A percentile compares a stretch with the other conserved stretches of the same genome.
phyloP scores from a whole-genome alignment of 2,888 invertebrate species.

The Corbicula japonica region DNA sequence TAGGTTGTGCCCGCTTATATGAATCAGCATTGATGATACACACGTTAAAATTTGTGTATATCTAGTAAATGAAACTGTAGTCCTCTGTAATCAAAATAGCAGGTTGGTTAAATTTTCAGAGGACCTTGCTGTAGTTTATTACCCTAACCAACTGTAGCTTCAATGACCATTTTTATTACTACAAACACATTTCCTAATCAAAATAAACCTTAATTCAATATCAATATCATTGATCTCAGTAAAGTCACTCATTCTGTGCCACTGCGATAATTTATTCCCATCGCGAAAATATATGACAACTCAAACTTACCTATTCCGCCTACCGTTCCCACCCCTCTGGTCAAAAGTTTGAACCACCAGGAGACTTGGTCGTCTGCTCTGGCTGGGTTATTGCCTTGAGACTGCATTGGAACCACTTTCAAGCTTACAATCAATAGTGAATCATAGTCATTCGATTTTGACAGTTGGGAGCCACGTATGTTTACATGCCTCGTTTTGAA shows the following conservation, averaged over 20 bases:
- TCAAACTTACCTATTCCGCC: conserved; percentile 71
- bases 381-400: conserved; percentile 11
- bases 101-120: too few species aligned
- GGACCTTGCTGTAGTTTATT: too few species aligned
- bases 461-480: conserved; percentile 62
- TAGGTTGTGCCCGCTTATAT: too few species aligned
- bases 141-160: too few species aligned
- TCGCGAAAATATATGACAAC: conserved; percentile 46
- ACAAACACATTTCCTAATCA: not conserved
- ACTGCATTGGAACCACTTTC: conserved; percentile 46
- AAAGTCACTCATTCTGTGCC: not conserved
- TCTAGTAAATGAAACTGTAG: too few species aligned
- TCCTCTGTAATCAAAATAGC: too few species aligned
- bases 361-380: conserved; percentile 61
- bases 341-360: conserved; percentile 77
- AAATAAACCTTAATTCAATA: not conserved
- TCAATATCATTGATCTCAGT: not conserved
- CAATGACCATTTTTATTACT: too few species aligned
- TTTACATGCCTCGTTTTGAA: conserved; percentile 65
- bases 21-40: too few species aligned
- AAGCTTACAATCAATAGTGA: not conserved
- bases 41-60: too few species aligned
- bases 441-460: conserved; percentile 46
- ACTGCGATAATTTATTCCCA: conserved; percentile 30
- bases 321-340: conserved; percentile 71